These are phyloP conservation scores for Phrynosoma blainvillii DNA, from an alignment of 2,113 vertebrate genomes.

Conservation along the genomic window DNA sequence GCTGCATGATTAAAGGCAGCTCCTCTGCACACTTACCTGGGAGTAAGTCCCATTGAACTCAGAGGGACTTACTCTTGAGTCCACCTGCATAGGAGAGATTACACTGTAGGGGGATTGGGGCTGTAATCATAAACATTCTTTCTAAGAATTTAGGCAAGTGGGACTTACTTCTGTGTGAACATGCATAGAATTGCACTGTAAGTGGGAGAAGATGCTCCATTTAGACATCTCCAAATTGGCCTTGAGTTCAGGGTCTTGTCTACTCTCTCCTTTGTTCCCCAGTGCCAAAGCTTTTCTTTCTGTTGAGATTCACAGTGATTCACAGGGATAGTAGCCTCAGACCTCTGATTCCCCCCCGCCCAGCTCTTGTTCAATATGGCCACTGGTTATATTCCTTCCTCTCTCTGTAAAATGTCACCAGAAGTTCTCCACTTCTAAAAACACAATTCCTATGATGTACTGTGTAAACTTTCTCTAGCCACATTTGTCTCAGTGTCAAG, in stretches of 20 bases:
- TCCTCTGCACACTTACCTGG: neutral
- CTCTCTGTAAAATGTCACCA: slow-evolving; percentile 39
- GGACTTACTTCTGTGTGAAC: slow-evolving; percentile 7
- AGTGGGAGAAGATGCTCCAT: slow-evolving; percentile 52
- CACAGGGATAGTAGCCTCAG: slow-evolving; percentile 5
- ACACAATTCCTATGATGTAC: slow-evolving; percentile 10
- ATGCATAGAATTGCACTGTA: slow-evolving; percentile 16
- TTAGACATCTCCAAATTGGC: slow-evolving; percentile 52
- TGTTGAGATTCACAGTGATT: slow-evolving; percentile 34
- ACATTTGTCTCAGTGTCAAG: slow-evolving; percentile 30
- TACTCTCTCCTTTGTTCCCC: neutral
- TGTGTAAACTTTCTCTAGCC: slow-evolving; percentile 37
- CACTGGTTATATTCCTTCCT: slow-evolving; percentile 18
- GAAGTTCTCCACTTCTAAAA: slow-evolving; percentile 19
- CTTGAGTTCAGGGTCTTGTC: slow-evolving; percentile 54
- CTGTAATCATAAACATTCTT: slow-evolving; percentile 5
- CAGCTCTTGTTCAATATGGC: slow-evolving; percentile 31
- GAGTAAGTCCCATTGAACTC: neutral
- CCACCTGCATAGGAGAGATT: neutral
- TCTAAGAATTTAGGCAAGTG: neutral
- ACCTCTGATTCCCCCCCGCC: slow-evolving; percentile 48
- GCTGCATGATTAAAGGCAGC: slow-evolving; percentile 58
- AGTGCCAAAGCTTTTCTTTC: slow-evolving; percentile 52
- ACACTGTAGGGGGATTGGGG: neutral
- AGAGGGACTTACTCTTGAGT: neutral